Conservation (phyloP, 2,113 vertebrate species). For the Callipepla squamata region DNA sequence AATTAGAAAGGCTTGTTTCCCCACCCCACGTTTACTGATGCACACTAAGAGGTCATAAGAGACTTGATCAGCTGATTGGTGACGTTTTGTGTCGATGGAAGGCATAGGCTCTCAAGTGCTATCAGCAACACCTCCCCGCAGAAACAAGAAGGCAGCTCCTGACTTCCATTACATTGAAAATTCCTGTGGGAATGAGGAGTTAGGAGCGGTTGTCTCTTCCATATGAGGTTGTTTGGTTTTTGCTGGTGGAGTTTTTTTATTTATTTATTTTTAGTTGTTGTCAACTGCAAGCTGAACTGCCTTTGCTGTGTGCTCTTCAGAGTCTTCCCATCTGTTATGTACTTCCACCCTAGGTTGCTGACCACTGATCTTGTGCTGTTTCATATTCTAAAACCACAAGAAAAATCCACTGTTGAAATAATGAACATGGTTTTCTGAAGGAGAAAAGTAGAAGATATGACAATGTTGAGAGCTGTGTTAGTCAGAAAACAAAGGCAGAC, state of each 20-base stretch:
- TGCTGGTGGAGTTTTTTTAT: no score
- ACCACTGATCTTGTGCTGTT: not conserved
- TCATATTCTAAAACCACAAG: not conserved
- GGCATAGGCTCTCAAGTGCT: not conserved
- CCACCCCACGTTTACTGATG: not conserved
- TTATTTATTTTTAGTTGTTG: not conserved
- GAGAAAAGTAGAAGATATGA: not conserved
- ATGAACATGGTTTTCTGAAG: not conserved
- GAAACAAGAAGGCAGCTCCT: not conserved
- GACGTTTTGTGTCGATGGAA: not conserved
- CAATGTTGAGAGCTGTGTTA: not conserved
- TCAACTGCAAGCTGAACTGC: not conserved
- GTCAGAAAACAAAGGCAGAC: not conserved
- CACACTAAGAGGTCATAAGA: not conserved
- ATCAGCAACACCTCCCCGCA: not conserved
- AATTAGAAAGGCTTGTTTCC: not conserved
- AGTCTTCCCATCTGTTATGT: not conserved
- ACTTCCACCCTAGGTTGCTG: constrained; percentile 17
- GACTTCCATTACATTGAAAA: not conserved
- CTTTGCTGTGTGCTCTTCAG: not conserved
- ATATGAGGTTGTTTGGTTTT: not conserved
- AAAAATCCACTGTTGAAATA: constrained; percentile 8
- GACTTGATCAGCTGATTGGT: not conserved
- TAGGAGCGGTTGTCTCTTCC: not conserved
- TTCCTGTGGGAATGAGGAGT: not conserved